A percentile compares a stretch with the other conserved stretches of the same genome.
phyloP scores from a whole-genome alignment of 1,140 invertebrate genomes.

The Melipona quadrifasciata region DNA sequence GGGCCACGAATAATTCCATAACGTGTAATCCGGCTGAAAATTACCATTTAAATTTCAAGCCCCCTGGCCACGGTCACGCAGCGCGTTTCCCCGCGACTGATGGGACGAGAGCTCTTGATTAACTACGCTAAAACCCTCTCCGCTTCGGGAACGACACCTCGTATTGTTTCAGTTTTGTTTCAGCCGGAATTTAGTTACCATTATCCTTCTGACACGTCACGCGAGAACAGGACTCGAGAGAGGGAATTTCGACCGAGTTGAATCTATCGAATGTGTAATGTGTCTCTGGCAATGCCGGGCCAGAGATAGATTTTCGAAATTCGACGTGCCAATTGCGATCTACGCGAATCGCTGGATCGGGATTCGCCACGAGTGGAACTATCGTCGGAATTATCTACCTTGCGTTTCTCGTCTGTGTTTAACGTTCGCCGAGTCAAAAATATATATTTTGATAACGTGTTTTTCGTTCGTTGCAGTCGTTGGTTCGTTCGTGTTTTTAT shows the following conservation, averaged over 20 bases:
- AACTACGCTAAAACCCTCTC: background rate
- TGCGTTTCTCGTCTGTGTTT: background rate
- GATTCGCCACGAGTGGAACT: background rate
- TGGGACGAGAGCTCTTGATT: conserved; percentile 27
- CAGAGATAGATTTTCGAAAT: background rate
- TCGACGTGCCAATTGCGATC: background rate
- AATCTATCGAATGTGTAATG: background rate
- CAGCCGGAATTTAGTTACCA: background rate
- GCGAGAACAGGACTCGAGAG: background rate
- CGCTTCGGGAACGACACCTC: background rate
- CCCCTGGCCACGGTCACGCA: background rate
- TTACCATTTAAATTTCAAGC: conserved; percentile 35
- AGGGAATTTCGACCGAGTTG: background rate
- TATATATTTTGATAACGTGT: background rate
- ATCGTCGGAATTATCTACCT: background rate
- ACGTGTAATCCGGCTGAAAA: conserved; percentile 38
- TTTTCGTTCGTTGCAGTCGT: background rate
- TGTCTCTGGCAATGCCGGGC: background rate
- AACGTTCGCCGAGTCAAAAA: background rate
- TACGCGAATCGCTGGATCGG: background rate
- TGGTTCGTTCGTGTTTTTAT: too few relatives aligned
- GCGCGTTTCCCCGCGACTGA: background rate
- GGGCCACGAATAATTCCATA: conserved; percentile 2
- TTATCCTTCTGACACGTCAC: too few relatives aligned
- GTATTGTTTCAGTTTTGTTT: conserved; percentile 6